phyloP scores from a whole-genome alignment of 1,140 invertebrate species.

The Neodiprion lecontei region DNA sequence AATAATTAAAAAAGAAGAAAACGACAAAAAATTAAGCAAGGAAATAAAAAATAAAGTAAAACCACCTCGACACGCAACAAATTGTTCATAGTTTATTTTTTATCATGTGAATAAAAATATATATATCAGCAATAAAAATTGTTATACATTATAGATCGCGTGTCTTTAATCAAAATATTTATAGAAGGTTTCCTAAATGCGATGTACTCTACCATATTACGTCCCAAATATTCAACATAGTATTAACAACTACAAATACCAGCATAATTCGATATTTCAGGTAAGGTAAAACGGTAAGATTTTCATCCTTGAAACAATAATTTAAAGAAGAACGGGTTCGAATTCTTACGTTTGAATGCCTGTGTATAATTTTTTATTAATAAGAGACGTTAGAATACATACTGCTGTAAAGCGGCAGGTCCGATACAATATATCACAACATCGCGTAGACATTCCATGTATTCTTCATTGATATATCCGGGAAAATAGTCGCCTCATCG shows the following conservation, averaged over 20 bases:
- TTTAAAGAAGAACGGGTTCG: neutral
- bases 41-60: constrained; percentile 16
- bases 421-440: neutral
- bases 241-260: neutral
- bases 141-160: constrained; percentile 49
- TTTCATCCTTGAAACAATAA: neutral
- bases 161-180: constrained; percentile 39
- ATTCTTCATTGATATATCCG: no score
- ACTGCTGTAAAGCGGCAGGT: neutral
- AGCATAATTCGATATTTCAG: neutral
- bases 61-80: constrained; percentile 31
- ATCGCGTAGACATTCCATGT: neutral
- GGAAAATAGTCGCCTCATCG: no score
- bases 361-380: neutral
- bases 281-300: neutral
- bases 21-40: constrained; percentile 10
- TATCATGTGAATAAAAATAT: constrained; percentile 52
- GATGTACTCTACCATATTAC: neutral
- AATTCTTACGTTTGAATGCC: no score
- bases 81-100: constrained; percentile 56
- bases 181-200: constrained; percentile 19
- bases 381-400: neutral
- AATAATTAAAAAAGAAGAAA: constrained; percentile 11
- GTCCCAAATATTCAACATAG: neutral
- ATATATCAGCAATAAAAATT: constrained; percentile 52